Percentiles rank a stretch among this genome's conserved stretches.
These are phyloP conservation scores for Taurulus bubalis DNA, from an alignment of 2,113 vertebrate species.

Conservation along the genomic window DNA sequence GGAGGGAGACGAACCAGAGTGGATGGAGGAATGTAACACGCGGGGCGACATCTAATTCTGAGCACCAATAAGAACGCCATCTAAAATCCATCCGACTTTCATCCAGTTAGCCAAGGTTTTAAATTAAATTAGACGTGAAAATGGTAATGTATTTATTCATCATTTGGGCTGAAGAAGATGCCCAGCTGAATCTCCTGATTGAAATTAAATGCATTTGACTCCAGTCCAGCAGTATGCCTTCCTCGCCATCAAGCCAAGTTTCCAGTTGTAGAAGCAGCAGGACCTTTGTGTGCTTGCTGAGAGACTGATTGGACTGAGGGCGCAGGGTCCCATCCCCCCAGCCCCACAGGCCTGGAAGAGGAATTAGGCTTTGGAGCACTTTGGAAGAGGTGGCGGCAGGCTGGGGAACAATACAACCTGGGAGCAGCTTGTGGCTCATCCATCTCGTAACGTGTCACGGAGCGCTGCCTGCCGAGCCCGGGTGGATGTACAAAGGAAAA, in stretches of 20 bases:
- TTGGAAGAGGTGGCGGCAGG: conserved; percentile 69
- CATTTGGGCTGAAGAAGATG: conserved; percentile 34
- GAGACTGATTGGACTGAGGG: conserved; percentile 77
- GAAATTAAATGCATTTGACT: conserved; percentile 71
- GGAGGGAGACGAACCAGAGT: conserved; percentile 33
- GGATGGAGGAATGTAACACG: conserved; percentile 51
- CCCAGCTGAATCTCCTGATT: conserved; percentile 62
- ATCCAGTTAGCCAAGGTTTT: conserved; percentile 34
- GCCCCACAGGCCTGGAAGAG: conserved; percentile 63
- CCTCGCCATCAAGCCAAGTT: conserved; percentile 63
- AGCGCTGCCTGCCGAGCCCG: conserved; percentile 43
- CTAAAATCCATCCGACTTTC: conserved; percentile 37
- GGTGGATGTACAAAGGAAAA: conserved; percentile 53
- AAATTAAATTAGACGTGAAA: conserved; percentile 49
- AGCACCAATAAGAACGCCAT: conserved; percentile 32
- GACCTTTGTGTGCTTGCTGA: conserved; percentile 77
- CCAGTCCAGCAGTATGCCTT: conserved; percentile 55
- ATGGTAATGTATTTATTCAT: conserved; percentile 49
- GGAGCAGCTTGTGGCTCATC: conserved; percentile 74
- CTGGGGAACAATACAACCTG: conserved; percentile 74
- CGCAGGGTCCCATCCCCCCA: conserved; percentile 59
- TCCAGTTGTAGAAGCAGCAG: conserved; percentile 75
- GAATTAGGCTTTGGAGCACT: conserved; percentile 74
- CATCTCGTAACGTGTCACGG: conserved; percentile 66
- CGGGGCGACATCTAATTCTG: conserved; percentile 26